phyloP scores from a whole-genome alignment of 35 echinoderm and acorn worm species.

The Antedon bifida region DNA sequence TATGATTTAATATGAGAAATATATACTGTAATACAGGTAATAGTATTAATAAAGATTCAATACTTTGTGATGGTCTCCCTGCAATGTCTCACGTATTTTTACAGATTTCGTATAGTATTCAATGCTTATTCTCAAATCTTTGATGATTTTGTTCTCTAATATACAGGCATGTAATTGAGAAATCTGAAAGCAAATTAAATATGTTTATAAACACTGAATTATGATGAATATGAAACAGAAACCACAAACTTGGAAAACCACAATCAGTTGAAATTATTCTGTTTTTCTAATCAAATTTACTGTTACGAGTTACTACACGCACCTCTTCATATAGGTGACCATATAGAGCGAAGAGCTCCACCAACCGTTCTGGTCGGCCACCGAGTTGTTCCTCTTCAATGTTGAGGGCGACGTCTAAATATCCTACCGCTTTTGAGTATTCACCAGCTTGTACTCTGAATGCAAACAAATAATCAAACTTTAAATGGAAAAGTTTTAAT shows the following conservation, averaged over 20 bases:
- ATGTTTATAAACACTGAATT: background rate
- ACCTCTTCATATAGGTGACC: conserved; percentile 90
- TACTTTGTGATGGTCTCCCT: conserved; percentile 68
- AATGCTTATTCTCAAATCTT: conserved; percentile 74
- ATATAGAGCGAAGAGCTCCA: conserved; percentile 55
- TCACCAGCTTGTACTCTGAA: conserved; percentile 65
- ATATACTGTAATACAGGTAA: no score
- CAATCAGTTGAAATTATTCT: no score
- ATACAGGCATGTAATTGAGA: conserved; percentile 85
- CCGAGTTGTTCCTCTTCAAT: conserved; percentile 45
- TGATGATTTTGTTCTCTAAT: no score
- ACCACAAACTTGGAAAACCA: no score
- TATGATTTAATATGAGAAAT: no score
- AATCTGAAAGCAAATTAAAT: conserved; percentile 33
- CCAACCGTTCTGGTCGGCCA: conserved; percentile 74
- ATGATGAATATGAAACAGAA: background rate
- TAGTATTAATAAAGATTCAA: no score
- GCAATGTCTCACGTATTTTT: conserved; percentile 63
- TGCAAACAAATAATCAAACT: background rate
- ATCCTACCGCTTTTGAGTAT: conserved; percentile 22
- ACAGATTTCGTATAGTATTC: conserved; percentile 52
- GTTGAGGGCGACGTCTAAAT: conserved; percentile 26
- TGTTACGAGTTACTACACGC: background rate
- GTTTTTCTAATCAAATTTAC: no score
- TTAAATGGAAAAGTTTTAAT: no score